A percentile compares a stretch with the other conserved stretches of the same genome.
Conservation (phyloP, 1,140 invertebrate species). For the Planococcus citri region DNA sequence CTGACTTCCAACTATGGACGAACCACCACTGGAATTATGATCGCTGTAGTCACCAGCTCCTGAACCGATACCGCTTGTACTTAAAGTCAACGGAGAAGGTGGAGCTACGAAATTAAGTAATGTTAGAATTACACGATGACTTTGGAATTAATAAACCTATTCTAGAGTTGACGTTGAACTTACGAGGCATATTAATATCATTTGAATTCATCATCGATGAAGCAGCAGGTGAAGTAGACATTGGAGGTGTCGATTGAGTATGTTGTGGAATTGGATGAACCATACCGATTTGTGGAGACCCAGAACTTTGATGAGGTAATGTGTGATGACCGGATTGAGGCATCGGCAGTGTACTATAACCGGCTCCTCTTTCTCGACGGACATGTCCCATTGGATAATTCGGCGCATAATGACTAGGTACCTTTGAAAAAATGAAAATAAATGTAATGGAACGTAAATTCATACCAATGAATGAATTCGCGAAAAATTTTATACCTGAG, state of each 20-base stretch:
- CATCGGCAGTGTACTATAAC: slow-evolving; percentile 68
- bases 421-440: slow-evolving; percentile 57
- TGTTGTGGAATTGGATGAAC: slow-evolving; percentile 36
- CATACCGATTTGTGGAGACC: slow-evolving; percentile 32
- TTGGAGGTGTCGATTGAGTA: slow-evolving; percentile 42
- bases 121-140: not conserved
- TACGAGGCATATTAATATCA: slow-evolving; percentile 3
- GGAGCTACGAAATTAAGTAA: slow-evolving; percentile 43
- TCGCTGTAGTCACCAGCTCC: slow-evolving; percentile 10
- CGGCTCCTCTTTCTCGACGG: slow-evolving; percentile 58
- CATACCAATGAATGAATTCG: not conserved
- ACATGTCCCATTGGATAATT: slow-evolving; percentile 80
- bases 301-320: slow-evolving; percentile 22
- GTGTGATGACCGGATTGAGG: slow-evolving; percentile 30
- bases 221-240: slow-evolving; percentile 29
- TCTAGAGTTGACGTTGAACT: not conserved
- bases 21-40: slow-evolving; percentile 12
- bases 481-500: slow-evolving; percentile 43
- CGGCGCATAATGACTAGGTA: slow-evolving; percentile 87
- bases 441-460: slow-evolving; percentile 21
- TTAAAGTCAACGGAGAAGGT: slow-evolving; percentile 49
- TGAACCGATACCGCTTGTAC: slow-evolving; percentile 18
- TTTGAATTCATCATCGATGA: not conserved
- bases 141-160: not conserved
- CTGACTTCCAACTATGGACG: not conserved